Base-by-base conservation (phyloP, 2,113 vertebrate genomes). In the Larimichthys crocea region DNA sequence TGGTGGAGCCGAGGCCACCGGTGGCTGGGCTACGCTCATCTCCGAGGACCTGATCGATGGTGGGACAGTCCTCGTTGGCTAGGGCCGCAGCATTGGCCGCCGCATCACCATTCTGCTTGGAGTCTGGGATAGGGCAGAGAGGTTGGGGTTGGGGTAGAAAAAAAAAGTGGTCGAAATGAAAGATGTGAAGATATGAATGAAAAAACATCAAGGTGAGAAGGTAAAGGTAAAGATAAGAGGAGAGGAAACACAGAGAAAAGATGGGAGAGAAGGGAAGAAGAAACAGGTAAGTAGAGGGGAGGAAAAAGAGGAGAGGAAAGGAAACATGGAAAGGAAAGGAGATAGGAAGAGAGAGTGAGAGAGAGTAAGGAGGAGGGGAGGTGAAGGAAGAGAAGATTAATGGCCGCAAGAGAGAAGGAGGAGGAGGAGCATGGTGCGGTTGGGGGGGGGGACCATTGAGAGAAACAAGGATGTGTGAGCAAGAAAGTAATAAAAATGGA, bases 21-120 rank as follows among this genome's bases (percentile, higher is more conserved):
- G 94, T 94, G 52, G 94, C 95, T 62, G 97, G 97, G 94, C 98
- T 97, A 85, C 97, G 96, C 94, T 99, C 98, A 74, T 99, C 98
- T 63, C 97, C 97, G 79, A 99, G 95, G 88, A 98, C 98, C 95
- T 99, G 98, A 96, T 99, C 98, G 91, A 99, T 99, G 94, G 97
- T 98, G 93, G 98, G 98, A 92, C 98, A 99, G 96, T 99, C 98
- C 96, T 99, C 98, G 57, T 99, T 99, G 94, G 98, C 98, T 95
- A 99, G 95, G 87, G 98, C 98, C 44, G 98, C 98, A 64, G 98
- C 97, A 67, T 97, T 99, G 91, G 98, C 97, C 74, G 97, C 97
- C 53, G 98, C 97, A 70, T 99, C 98, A 65, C 98, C 98, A 79
- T 99, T 99, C 95, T 97, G 97, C 96, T 99, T 99, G 88, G 98